Conservation (phyloP, 2,113 vertebrate species). For the Dolichotis patagonum region DNA sequence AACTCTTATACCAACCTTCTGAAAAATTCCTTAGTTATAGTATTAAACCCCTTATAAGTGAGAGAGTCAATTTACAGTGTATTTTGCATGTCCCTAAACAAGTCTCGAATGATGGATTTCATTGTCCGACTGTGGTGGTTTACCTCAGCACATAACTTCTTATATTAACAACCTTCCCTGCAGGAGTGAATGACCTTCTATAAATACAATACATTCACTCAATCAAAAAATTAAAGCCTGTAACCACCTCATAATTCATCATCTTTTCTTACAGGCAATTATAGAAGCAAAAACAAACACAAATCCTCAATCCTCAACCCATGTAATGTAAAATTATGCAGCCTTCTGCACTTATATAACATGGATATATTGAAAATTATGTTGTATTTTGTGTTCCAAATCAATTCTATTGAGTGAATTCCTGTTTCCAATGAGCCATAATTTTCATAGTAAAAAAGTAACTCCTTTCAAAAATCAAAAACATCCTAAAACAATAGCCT, state of each 20-base stretch:
- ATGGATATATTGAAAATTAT: constrained; percentile 67
- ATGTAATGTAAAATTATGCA: constrained; percentile 68
- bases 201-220: constrained; percentile 77
- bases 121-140: constrained; percentile 79
- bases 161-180: constrained; percentile 82
- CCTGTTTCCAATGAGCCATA: constrained; percentile 53
- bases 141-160: constrained; percentile 85
- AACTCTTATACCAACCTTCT: neutral
- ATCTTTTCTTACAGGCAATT: constrained; percentile 69
- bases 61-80: constrained; percentile 62
- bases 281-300: constrained; percentile 70
- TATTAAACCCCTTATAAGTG: constrained; percentile 69
- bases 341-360: constrained; percentile 37
- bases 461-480: constrained; percentile 59
- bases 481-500: constrained; percentile 72
- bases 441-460: constrained; percentile 67
- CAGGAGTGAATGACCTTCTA: constrained; percentile 79
- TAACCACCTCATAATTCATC: constrained; percentile 79
- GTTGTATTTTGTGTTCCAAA: constrained; percentile 69
- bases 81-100: constrained; percentile 79
- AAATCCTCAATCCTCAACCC: constrained; percentile 64
- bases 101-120: constrained; percentile 83
- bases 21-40: constrained; percentile 70
- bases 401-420: constrained; percentile 61
- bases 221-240: constrained; percentile 84